Evolutionary conservation across 2,888 invertebrate genomes (phyloP), one percentile per base, ranked within the genome.

Genomic region (Trimorus sp.): DNA sequence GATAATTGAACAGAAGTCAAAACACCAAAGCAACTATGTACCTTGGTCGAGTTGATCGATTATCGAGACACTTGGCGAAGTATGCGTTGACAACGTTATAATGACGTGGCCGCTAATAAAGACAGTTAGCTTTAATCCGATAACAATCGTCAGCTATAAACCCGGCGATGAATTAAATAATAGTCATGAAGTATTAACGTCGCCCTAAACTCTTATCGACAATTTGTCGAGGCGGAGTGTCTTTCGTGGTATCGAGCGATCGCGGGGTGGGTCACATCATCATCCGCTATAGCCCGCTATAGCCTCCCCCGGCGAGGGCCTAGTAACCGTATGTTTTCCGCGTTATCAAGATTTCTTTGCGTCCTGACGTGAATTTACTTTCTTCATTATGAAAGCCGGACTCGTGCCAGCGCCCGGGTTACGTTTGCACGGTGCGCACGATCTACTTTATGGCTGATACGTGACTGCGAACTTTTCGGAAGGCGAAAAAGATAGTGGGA

Each of bases 391-490:
- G 87, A 85, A 86, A 85, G 84, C 86, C 84, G 85, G 84, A 85
- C 82, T 85, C 83, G 80, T 82, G 79, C 84, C 83, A 83, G 75
- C 80, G 83, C 79, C 76, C 14, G 76, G 77, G 62, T 71, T 81
- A 75, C 75, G 79, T 82, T 82, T 83, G 79, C 78, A 83, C 70
- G 66, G 79, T 59, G 83, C 83, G 83, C 84, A 84, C 87, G 89
- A 89, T 89, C 87, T 88, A 88, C 89, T 89, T 90, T 89, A 89
- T 88, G 87, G 86, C 86, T 83, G 86, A 89, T 87, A 89, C 90
- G 90, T 89, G 90, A 89, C 89, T 88, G 62, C 78, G 74, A 83
- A 70, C 81, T 79, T 82, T 74, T 73, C 69, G 42, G 59, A 58
- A 69, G 60, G 82, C 73, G 62, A 79, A 69, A 82, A 79, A 77